A percentile compares a stretch with the other conserved stretches of the same genome.
Conservation (phyloP, 2,113 vertebrate genomes). For the Phoenicopterus ruber region DNA sequence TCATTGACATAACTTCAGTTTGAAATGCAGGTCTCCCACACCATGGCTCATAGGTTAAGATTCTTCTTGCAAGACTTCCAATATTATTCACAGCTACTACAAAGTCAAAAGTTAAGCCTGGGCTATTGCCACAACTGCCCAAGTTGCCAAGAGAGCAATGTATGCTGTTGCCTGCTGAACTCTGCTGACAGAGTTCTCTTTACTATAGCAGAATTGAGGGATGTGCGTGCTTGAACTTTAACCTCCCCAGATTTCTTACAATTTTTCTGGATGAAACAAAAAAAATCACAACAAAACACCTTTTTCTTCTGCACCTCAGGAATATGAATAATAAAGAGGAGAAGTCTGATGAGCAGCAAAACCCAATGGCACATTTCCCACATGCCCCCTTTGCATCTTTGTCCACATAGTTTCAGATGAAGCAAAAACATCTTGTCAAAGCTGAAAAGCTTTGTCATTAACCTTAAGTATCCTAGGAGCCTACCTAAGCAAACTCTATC, state of each 20-base stretch:
- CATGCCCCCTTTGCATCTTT: background rate
- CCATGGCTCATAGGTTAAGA: background rate
- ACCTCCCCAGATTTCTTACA: background rate
- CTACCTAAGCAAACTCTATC: background rate
- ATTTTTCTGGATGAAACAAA: background rate
- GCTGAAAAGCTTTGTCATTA: background rate
- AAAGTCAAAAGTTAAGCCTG: background rate
- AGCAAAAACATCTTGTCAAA: background rate
- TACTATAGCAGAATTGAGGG: background rate
- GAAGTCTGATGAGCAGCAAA: background rate
- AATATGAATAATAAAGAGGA: background rate
- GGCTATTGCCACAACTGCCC: background rate
- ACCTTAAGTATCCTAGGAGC: background rate
- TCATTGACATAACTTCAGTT: background rate
- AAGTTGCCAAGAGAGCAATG: background rate
- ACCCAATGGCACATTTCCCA: background rate
- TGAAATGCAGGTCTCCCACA: background rate
- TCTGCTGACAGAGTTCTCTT: background rate
- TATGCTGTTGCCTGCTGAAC: background rate
- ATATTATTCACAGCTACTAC: background rate
- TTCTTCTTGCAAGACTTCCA: background rate
- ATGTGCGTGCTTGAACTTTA: background rate
- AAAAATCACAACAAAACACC: fast-evolving
- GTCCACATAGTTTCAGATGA: background rate
- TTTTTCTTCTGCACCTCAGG: background rate